Conservation (phyloP, 2,113 vertebrate species). For the Microcebus lehilahytsara region DNA sequence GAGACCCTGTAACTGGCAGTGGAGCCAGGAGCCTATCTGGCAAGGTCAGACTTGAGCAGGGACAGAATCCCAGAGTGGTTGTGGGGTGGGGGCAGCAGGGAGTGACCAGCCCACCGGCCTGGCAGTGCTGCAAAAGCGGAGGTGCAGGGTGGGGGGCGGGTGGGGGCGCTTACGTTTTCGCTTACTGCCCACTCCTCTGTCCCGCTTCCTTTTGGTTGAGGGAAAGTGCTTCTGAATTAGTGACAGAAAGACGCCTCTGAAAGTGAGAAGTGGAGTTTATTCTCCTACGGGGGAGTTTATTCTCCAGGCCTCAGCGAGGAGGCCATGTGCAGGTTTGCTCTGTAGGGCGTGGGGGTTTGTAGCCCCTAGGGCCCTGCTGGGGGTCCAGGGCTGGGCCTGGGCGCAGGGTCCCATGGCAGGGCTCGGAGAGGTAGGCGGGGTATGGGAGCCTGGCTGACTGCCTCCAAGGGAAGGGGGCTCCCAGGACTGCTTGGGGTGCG, state of each 20-base stretch:
- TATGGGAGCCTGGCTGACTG: background rate
- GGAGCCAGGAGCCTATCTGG: background rate
- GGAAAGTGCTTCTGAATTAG: conserved; percentile 98
- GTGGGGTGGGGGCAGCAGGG: background rate
- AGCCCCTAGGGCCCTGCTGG: background rate
- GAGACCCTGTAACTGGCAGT: background rate
- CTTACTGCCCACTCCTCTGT: conserved; percentile 91
- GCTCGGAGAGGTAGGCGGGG: background rate
- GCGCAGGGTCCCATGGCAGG: background rate
- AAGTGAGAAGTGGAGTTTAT: conserved; percentile 75
- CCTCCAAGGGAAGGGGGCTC: background rate
- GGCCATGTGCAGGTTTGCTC: background rate
- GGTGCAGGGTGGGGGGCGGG: background rate
- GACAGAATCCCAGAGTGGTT: background rate
- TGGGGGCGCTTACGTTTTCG: conserved; percentile 92
- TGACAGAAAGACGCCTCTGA: conserved; percentile 97
- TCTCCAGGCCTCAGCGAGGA: accelerated
- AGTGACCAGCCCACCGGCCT: background rate
- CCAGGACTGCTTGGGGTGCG: background rate
- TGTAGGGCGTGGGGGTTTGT: background rate
- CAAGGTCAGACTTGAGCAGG: background rate
- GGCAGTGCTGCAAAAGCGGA: background rate
- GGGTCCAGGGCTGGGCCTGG: background rate
- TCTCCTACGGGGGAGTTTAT: background rate
- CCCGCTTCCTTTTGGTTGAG: conserved; percentile 93